phyloP scores from a whole-genome alignment of 1,140 invertebrate genomes.

The Lycorma delicatula region DNA sequence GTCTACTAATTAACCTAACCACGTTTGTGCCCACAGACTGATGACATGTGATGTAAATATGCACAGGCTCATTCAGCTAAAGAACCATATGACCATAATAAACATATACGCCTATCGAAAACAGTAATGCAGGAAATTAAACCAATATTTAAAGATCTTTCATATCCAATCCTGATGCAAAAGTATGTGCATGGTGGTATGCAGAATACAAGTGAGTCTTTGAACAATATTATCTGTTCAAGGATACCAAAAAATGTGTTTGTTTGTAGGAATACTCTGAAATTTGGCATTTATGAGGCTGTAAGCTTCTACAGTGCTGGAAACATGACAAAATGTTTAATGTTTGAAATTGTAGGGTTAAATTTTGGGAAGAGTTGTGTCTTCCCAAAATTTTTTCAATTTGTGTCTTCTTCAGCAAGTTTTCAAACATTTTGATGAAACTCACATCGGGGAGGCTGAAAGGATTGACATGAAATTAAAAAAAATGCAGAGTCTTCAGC shows the following conservation, averaged over 20 bases:
- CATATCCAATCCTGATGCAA: slow-evolving; percentile 8
- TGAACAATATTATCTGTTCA: slow-evolving; percentile 26
- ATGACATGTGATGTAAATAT: slow-evolving; percentile 32
- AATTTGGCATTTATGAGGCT: slow-evolving; percentile 21
- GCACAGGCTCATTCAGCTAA: slow-evolving; percentile 24
- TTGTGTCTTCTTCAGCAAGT: too few species aligned
- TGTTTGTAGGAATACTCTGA: slow-evolving; percentile 17
- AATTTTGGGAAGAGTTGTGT: slow-evolving; percentile 9
- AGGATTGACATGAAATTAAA: slow-evolving; percentile 3
- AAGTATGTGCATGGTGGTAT: slow-evolving; percentile 21
- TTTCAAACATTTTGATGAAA: slow-evolving; percentile 5
- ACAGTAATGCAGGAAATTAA: slow-evolving; percentile 17
- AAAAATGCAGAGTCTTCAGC: neutral
- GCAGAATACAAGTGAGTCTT: slow-evolving; percentile 26
- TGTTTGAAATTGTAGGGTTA: slow-evolving; percentile 6
- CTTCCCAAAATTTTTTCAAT: too few species aligned
- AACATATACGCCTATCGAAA: slow-evolving; percentile 3
- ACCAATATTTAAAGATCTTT: slow-evolving; percentile 23
- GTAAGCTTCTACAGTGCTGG: slow-evolving; percentile 11
- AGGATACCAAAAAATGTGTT: slow-evolving; percentile 26
- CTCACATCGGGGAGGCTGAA: slow-evolving; percentile 4
- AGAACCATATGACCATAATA: slow-evolving; percentile 12
- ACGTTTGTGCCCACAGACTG: slow-evolving; percentile 27
- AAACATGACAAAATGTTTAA: slow-evolving; percentile 2
- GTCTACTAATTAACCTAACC: slow-evolving; percentile 15